Conservation (phyloP, 2,113 vertebrate genomes). For the Hippocampus comes region DNA sequence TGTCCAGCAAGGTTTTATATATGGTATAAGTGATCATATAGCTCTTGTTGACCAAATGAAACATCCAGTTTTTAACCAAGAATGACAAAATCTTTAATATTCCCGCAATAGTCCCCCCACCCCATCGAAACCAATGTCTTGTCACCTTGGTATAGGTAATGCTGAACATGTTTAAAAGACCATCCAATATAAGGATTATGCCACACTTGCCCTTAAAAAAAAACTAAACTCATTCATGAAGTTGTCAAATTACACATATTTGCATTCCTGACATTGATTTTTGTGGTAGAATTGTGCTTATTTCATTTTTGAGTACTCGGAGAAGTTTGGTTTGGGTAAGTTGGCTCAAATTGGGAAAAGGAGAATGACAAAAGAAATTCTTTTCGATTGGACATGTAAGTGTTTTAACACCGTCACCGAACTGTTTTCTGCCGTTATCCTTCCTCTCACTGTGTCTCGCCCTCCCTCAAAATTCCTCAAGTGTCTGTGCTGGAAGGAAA, state of each 20-base stretch:
- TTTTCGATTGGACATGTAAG: conserved; percentile 21
- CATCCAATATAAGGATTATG: background rate
- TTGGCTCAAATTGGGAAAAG: background rate
- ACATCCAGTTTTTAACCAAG: background rate
- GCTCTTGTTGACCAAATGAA: background rate
- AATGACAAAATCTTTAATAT: background rate
- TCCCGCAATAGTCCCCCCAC: background rate
- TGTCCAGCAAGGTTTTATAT: background rate
- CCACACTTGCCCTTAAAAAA: background rate
- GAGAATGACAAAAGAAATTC: too few species aligned
- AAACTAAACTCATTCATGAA: background rate
- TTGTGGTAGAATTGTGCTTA: background rate
- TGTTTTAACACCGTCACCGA: conserved; percentile 26
- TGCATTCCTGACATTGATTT: background rate
- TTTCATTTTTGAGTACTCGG: background rate
- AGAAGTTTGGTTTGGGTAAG: background rate
- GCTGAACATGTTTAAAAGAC: background rate
- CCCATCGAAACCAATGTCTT: background rate
- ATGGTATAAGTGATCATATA: background rate
- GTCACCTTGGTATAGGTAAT: background rate
- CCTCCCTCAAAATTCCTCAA: conserved; percentile 68
- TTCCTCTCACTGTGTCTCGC: conserved; percentile 46
- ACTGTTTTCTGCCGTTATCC: conserved; percentile 33
- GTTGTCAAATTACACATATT: background rate
- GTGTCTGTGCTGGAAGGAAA: conserved; percentile 63